Evolutionary conservation across 2,113 vertebrate genomes (phyloP).

Genomic region (Myocastor coypus): DNA sequence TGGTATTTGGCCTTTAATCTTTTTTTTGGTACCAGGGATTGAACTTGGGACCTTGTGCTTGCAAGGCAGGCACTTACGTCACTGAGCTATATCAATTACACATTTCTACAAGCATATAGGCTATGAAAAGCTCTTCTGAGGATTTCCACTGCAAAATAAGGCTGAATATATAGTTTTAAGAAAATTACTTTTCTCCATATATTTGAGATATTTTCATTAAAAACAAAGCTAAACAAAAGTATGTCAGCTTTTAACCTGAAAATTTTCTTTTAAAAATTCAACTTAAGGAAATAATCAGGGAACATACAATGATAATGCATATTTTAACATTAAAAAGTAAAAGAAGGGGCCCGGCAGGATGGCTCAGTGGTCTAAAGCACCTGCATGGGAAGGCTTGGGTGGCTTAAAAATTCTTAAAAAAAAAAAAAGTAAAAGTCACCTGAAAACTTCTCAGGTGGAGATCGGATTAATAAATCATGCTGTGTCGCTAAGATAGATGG

Average conservation of each 20-base stretch:
- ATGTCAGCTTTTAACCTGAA: constrained; percentile 46
- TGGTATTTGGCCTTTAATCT: no score
- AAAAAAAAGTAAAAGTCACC: no score
- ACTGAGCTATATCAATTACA: no score
- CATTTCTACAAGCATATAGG: background rate
- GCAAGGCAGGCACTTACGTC: no score
- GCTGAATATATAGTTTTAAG: background rate
- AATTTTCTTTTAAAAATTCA: constrained; percentile 61
- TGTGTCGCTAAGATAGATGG: background rate
- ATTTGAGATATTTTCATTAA: constrained; percentile 45
- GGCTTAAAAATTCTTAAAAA: no score
- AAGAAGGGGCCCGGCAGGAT: no score
- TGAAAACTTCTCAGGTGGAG: constrained; percentile 25
- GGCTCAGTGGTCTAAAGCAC: no score
- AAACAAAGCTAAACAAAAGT: constrained; percentile 58
- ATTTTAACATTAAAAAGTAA: constrained; percentile 1
- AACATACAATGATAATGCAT: background rate
- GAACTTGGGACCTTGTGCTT: no score
- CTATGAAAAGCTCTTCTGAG: constrained; percentile 22
- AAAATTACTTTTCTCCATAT: background rate
- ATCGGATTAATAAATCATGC: constrained; percentile 9
- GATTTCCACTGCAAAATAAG: constrained; percentile 62
- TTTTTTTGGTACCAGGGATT: no score
- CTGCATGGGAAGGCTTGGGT: no score
- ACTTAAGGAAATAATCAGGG: constrained; percentile 36